Evolutionary conservation across 2,888 invertebrate genomes (phyloP), one percentile per base, ranked within the genome.

Genomic region (Kryphioiulus occultus): DNA sequence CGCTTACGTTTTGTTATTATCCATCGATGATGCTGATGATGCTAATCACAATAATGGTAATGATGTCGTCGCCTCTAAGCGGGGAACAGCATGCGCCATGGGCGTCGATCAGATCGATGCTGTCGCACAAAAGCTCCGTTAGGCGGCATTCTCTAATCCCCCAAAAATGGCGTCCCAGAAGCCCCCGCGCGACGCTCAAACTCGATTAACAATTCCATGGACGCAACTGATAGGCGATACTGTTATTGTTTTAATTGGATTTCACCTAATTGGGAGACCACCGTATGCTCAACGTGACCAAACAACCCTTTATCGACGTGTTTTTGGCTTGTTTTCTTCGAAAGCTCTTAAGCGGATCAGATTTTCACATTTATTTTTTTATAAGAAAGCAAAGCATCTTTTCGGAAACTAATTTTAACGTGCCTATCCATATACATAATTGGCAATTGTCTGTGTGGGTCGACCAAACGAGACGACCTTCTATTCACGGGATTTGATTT

Each of bases 1-100:
- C 32, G 83, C 30, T 83, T 83, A 83, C 83, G 83, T 83, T 83
- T 83, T 83, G 83, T 83, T 83, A 83, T 83, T 83, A 83, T 30
- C 83, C 83, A 83, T 83, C 83, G 35, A 83, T 83, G 53, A 53
- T 19, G 53, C 53, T 53, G 53, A 53, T 53, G 53, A 53, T 19
- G 53, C 53, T 53, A 53, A 53, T 53, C 53, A 53, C 53, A 53
- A 53, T 53, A 53, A 53, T 53, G 53, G 53, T 53, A 53, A 53
- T 53, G 53, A 53, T 53, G 53, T 53, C 53, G 53, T 53, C 53
- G 53, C 53, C 53, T 53, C 53, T 53, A 53, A 53, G 53, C 53
- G 53, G 53, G 44, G 44, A 4, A 10, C 44, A 44, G 44, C 44
- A 12, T 44, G 44, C 44, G 12, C 1, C 15, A 44, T n/a, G 12